Conservation (phyloP, 2,113 vertebrate genomes). For the Xiphophorus hellerii region DNA sequence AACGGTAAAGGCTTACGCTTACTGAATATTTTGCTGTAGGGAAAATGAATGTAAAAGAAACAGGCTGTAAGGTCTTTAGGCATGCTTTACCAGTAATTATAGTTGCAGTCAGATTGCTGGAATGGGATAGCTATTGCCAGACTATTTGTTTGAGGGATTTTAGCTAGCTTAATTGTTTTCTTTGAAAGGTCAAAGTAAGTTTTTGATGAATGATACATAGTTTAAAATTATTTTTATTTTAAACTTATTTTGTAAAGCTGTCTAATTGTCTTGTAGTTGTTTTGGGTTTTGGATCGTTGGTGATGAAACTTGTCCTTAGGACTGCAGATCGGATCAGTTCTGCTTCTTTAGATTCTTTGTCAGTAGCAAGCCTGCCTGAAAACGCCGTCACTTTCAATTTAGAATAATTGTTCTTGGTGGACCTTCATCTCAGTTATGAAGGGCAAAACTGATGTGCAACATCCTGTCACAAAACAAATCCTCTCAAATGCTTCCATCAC, state of each 20-base stretch:
- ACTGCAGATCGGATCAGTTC: not conserved
- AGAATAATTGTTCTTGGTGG: not conserved
- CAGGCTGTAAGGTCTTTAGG: not conserved
- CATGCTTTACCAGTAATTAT: not conserved
- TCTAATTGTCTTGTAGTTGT: not conserved
- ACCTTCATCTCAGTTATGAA: slow-evolving; percentile 6
- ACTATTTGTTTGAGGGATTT: not conserved
- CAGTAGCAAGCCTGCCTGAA: not conserved
- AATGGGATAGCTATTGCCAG: not conserved
- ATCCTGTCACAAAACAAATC: slow-evolving; percentile 49
- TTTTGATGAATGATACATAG: not conserved
- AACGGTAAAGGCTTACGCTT: too few species aligned
- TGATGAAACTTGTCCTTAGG: not conserved
- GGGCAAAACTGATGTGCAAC: slow-evolving; percentile 27
- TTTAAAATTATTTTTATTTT: not conserved
- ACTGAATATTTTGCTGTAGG: not conserved
- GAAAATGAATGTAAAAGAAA: not conserved
- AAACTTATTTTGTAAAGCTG: not conserved
- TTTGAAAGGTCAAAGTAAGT: not conserved
- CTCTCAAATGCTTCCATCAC: slow-evolving; percentile 41
- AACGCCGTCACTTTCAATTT: not conserved
- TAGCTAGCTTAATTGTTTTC: not conserved
- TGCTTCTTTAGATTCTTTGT: not conserved
- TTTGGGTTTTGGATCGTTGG: not conserved
- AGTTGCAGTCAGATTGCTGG: not conserved